A percentile compares a stretch with the other conserved stretches of the same genome.
Evolutionary conservation across 2,113 vertebrate genomes (phyloP).

Genomic region (Etheostoma cragini): DNA sequence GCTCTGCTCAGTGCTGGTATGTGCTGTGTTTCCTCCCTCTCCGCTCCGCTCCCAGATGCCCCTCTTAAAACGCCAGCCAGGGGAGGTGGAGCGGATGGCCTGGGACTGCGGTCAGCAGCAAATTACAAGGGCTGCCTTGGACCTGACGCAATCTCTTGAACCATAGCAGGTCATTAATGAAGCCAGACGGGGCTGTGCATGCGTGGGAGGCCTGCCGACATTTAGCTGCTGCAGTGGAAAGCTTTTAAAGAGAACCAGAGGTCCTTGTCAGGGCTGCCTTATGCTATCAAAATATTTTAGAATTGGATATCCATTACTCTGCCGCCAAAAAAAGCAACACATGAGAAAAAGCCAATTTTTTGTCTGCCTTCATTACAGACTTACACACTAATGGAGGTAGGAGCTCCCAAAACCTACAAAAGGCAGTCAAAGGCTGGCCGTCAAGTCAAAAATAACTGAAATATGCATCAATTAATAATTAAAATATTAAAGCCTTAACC

Average conservation of each 20-base stretch:
- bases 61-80: conserved; percentile 66
- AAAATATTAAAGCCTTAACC: background rate
- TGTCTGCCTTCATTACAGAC: conserved; percentile 35
- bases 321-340: conserved; percentile 57
- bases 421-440: background rate
- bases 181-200: conserved; percentile 66
- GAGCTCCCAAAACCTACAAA: conserved; percentile 8
- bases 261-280: conserved; percentile 57
- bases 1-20: conserved; percentile 59
- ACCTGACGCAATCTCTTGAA: conserved; percentile 73
- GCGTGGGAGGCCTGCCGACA: conserved; percentile 67
- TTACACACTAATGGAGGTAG: conserved; percentile 6
- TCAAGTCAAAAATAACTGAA: background rate
- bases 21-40: conserved; percentile 58
- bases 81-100: conserved; percentile 66
- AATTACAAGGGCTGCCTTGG: conserved; percentile 76
- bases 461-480: background rate
- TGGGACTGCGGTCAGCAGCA: conserved; percentile 67
- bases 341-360: conserved; percentile 51
- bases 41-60: conserved; percentile 66
- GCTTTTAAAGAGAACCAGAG: conserved; percentile 72
- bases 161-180: conserved; percentile 78
- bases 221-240: conserved; percentile 62
- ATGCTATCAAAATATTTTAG: conserved; percentile 78
- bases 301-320: conserved; percentile 72